Percentiles rank a stretch among this genome's conserved stretches.
phyloP scores from a whole-genome alignment of 2,888 invertebrate species.

The Tyria jacobaeae region DNA sequence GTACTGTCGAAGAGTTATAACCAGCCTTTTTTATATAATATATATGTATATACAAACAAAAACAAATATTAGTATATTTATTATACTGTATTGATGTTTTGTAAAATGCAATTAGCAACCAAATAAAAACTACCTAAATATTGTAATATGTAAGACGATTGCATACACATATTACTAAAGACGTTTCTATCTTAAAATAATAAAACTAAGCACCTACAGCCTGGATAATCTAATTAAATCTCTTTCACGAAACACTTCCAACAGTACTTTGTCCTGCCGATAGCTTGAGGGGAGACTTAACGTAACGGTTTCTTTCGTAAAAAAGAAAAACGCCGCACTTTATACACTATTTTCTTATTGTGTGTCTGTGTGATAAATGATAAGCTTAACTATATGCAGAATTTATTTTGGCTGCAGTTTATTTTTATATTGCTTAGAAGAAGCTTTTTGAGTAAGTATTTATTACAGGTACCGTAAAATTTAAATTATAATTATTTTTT shows the following conservation, averaged over 20 bases:
- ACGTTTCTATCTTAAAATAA: not conserved
- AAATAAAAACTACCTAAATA: not conserved
- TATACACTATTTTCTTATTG: constrained; percentile 44
- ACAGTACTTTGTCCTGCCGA: constrained; percentile 10
- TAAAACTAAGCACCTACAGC: constrained; percentile 3
- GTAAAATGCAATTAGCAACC: not conserved
- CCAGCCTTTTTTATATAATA: too few species aligned
- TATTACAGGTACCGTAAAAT: too few species aligned
- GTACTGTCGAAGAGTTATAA: too few species aligned
- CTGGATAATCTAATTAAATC: constrained; percentile 11
- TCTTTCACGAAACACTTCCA: constrained; percentile 9
- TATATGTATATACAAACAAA: too few species aligned
- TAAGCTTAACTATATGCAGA: constrained; percentile 39
- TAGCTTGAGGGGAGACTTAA: constrained; percentile 13
- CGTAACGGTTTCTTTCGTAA: constrained; percentile 38
- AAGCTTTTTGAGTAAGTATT: too few species aligned
- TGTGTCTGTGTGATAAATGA: constrained; percentile 48
- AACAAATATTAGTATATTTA: not conserved
- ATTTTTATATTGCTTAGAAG: constrained; percentile 30
- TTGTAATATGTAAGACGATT: not conserved
- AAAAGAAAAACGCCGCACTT: constrained; percentile 44
- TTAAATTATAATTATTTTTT: too few species aligned
- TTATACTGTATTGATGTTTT: not conserved
- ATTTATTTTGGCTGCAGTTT: constrained; percentile 38
- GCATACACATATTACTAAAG: not conserved